Evolutionary conservation across 2,113 vertebrate genomes (phyloP), one percentile per base, ranked within the genome.

Genomic region (Oncorhynchus keta): DNA sequence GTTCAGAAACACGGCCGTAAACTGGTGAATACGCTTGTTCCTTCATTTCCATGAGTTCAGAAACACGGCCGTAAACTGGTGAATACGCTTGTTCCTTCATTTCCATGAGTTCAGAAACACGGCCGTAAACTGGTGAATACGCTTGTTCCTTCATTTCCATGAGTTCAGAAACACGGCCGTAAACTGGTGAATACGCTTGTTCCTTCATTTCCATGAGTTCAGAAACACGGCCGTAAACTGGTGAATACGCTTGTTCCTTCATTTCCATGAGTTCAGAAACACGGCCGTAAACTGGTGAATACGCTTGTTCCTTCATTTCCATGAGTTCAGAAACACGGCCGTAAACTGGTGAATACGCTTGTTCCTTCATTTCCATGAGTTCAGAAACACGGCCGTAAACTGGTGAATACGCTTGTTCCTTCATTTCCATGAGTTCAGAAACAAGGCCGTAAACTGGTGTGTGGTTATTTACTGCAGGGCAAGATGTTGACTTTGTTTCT

Each of bases 401-500:
- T 26, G 26, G 39, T 70, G 26, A 70, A 49, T 48, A 68, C 18
- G 20, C 16, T 66, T 28, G 1, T 28, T 11, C n/a, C 9, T 70
- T 49, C 9, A 16, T 72, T 32, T 59, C 70, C 49, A 72, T 4
- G 51, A 18, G 20, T 22, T 48, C 11, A 24, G 68, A 45, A 9
- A 45, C 32, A 13, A 3, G 32, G 14, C 6, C 6, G 68, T 69
- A 45, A 45, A 69, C 16, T 22, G 68, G 39, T n/a, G 32, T 22
- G 22, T 8, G 68, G 45, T 70, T 22, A 20, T 69, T 13, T 49
- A 66, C 26, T 62, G 59, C n/a, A 62, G 9, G 59, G 59, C n/a
- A 16, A n/a, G 59, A 8, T 62, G n/a, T 8, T 24, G 59, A 28
- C 61, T 81, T 70, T 67, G 32, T 80, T 72, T 8, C 26, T 64